phyloP scores from a whole-genome alignment of 2,888 invertebrate genomes.

The Seira ritae region DNA sequence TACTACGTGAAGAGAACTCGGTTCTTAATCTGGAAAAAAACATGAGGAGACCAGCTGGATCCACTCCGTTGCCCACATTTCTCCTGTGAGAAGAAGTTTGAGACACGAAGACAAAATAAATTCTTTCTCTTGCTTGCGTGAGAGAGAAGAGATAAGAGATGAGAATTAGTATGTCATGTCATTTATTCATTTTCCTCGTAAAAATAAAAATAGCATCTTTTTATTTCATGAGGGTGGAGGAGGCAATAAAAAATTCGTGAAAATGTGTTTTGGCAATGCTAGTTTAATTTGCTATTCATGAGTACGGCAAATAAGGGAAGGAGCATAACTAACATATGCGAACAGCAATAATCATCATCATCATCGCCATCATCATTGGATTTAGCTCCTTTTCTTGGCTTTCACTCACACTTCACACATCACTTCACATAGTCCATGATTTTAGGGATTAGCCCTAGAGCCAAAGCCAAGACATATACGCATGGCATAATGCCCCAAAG shows the following conservation, averaged over 20 bases:
- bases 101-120: background rate
- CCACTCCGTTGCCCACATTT: no score
- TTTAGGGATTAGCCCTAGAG: no score
- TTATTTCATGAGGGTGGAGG: background rate
- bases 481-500: background rate
- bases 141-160: background rate
- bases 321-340: no score
- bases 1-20: no score
- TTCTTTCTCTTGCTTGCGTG: no score
- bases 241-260: background rate
- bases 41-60: no score
- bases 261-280: background rate
- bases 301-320: background rate
- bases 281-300: background rate
- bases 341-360: no score
- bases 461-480: background rate
- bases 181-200: background rate
- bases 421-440: no score
- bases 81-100: no score
- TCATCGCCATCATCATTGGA: no score
- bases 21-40: no score
- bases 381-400: background rate
- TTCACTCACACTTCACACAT: background rate
- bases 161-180: background rate
- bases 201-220: background rate